These are phyloP conservation scores for Cygnus atratus DNA, from an alignment of 2,113 vertebrate genomes.

Conservation along the genomic window DNA sequence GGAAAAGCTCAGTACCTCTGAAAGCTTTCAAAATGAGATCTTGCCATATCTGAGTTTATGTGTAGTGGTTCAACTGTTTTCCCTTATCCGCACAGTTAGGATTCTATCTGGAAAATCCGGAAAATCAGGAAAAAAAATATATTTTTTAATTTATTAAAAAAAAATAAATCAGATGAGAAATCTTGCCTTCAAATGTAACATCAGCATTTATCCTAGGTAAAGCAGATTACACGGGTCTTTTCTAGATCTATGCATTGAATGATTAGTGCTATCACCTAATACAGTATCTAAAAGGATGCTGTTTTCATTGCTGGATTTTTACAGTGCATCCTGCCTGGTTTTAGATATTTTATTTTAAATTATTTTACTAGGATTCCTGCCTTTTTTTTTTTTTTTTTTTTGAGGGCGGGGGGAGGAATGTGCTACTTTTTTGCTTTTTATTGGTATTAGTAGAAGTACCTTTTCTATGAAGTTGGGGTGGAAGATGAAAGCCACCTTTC, in stretches of 20 bases:
- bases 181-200: neutral
- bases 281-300: neutral
- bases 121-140: no score
- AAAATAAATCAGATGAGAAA: neutral
- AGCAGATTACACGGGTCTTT: neutral
- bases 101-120: neutral
- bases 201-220: neutral
- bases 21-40: neutral
- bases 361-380: neutral
- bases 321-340: neutral
- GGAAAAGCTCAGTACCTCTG: neutral
- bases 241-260: neutral
- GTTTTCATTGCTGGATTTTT: neutral
- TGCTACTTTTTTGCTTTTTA: neutral
- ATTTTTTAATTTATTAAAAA: no score
- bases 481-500: neutral
- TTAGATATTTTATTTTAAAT: neutral
- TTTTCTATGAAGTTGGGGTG: neutral
- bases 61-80: neutral
- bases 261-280: neutral
- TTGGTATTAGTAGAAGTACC: neutral
- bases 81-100: rapidly evolving
- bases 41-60: neutral
- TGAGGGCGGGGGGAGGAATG: no score
- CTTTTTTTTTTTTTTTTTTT: neutral